Percentiles rank a stretch among this genome's conserved stretches.
Evolutionary conservation across 2,113 vertebrate genomes (phyloP).

Genomic region (Colossoma macropomum): DNA sequence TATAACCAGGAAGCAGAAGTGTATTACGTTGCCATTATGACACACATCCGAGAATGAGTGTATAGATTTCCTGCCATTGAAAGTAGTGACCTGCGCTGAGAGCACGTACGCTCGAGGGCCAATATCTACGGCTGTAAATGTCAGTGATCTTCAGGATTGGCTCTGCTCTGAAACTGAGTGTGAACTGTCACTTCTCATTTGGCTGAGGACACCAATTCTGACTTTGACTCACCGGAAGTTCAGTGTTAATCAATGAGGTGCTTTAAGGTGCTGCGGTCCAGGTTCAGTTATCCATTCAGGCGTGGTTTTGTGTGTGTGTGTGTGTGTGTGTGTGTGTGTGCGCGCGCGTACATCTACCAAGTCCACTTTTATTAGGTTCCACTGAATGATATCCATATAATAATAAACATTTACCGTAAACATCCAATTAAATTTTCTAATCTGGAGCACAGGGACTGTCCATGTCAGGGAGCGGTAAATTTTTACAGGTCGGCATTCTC

Average conservation of each 20-base stretch:
- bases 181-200: conserved; percentile 43
- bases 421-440: no score
- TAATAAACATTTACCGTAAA: no score
- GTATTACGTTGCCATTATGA: not conserved
- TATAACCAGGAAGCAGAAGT: not conserved
- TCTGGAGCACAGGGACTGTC: no score
- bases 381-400: no score
- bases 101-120: not conserved
- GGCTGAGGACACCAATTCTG: not conserved
- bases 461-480: no score
- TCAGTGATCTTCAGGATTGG: conserved; percentile 22
- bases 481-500: no score
- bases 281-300: conserved; percentile 12
- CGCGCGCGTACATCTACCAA: no score
- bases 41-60: not conserved
- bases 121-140: conserved; percentile 21
- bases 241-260: not conserved
- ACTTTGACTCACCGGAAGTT: conserved; percentile 8
- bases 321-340: not conserved
- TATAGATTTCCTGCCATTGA: conserved; percentile 10
- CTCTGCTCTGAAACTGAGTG: conserved; percentile 8
- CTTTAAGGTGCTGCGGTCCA: not conserved
- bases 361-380: no score
- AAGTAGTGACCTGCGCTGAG: not conserved
- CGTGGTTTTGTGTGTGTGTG: not conserved